Percentiles rank a stretch among this genome's conserved stretches.
These are phyloP conservation scores for Schizopygopsis malacanthus DNA, from an alignment of 2,797 vertebrate species.

Conservation along the genomic window DNA sequence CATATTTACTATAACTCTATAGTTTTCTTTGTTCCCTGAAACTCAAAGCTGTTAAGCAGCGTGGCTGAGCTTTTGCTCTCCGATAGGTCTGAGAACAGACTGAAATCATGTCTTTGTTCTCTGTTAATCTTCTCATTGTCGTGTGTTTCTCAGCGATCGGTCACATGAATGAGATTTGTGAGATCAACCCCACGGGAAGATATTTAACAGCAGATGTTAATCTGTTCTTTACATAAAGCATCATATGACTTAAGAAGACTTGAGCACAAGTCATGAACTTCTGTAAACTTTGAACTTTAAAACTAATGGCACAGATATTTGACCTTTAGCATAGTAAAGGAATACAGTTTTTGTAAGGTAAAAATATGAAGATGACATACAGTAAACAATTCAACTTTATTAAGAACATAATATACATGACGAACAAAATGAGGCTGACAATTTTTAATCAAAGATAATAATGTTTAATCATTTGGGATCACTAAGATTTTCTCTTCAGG, in stretches of 20 bases:
- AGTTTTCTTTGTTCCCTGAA: background rate
- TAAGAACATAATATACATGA: background rate
- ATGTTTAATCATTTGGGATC: background rate
- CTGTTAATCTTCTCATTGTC: background rate
- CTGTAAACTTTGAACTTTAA: background rate
- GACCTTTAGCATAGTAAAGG: background rate
- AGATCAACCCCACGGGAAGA: background rate
- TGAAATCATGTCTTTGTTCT: background rate
- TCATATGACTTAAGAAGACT: background rate
- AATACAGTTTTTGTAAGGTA: background rate
- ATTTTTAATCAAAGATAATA: background rate
- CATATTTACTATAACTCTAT: background rate
- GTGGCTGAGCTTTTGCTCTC: background rate
- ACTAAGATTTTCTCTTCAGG: background rate
- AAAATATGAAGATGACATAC: background rate
- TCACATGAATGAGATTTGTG: slow-evolving; percentile 10
- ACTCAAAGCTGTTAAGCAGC: background rate
- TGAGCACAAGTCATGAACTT: background rate
- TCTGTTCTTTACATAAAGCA: slow-evolving; percentile 20
- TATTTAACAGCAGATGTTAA: background rate
- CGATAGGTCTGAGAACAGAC: background rate
- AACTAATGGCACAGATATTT: background rate
- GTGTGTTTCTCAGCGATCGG: background rate
- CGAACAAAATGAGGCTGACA: background rate
- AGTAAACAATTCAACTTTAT: background rate